A percentile compares a stretch with the other conserved stretches of the same genome.
Conservation (phyloP, 2,797 vertebrate genomes). For the Arvicola amphibius region DNA sequence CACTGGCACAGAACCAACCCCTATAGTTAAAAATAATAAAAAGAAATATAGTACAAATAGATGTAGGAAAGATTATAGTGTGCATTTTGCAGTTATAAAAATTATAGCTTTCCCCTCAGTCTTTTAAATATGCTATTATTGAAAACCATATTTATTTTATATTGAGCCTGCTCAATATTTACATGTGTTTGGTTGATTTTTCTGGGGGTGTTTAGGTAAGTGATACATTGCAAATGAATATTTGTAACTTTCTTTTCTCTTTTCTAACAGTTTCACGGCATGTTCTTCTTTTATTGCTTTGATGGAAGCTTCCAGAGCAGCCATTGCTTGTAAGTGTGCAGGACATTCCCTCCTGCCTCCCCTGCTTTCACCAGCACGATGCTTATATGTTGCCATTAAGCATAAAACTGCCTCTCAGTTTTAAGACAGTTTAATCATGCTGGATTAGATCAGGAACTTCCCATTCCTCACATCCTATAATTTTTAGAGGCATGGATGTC, state of each 20-base stretch:
- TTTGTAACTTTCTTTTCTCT: background rate
- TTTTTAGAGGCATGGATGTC: background rate
- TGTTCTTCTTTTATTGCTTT: background rate
- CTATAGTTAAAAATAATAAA: background rate
- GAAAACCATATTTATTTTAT: background rate
- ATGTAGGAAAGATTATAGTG: background rate
- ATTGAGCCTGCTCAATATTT: background rate
- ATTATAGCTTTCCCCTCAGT: background rate
- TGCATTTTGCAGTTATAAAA: constrained; percentile 24
- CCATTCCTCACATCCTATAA: background rate
- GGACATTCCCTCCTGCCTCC: background rate
- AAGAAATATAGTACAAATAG: background rate
- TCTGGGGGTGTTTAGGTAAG: background rate
- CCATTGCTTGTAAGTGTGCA: background rate
- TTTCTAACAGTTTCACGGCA: background rate
- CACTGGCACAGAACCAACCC: background rate
- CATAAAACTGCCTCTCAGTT: background rate
- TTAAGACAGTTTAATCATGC: background rate
- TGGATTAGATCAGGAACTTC: background rate
- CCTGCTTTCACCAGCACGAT: background rate
- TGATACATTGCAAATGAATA: background rate
- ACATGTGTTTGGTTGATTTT: background rate
- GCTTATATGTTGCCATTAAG: background rate
- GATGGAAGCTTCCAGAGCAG: background rate
- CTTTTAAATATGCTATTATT: background rate